A percentile compares a stretch with the other conserved stretches of the same genome.
Evolutionary conservation across 2,888 invertebrate genomes (phyloP).

Genomic region (Sphinx pinastri): DNA sequence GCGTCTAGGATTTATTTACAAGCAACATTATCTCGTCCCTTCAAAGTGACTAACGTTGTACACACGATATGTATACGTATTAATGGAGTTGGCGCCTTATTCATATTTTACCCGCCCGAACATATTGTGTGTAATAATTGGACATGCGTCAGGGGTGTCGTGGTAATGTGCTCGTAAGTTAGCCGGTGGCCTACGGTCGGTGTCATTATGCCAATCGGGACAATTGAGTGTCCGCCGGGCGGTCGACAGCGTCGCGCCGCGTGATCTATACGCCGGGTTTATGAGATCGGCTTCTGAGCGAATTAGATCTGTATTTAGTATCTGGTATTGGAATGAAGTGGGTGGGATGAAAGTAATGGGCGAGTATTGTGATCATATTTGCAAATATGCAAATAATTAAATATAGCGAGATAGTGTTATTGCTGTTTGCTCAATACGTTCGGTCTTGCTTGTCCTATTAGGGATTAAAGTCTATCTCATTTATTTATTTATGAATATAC

Average conservation of each 20-base stretch:
- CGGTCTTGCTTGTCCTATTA: no score
- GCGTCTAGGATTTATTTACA: conserved; percentile 74
- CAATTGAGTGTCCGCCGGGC: conserved; percentile 64
- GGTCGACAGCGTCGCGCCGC: conserved; percentile 47
- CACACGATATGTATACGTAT: conserved; percentile 63
- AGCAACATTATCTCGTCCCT: conserved; percentile 77
- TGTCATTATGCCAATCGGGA: conserved; percentile 79
- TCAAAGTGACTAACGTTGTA: conserved; percentile 68
- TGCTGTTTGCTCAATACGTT: no score
- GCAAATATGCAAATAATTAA: no score
- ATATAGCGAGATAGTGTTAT: no score
- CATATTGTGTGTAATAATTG: conserved; percentile 81
- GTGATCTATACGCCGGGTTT: conserved; percentile 72
- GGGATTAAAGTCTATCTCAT: no score
- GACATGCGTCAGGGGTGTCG: conserved; percentile 80
- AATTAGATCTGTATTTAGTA: conserved; percentile 1
- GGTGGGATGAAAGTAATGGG: not conserved
- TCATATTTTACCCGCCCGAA: conserved; percentile 77
- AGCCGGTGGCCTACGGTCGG: conserved; percentile 67
- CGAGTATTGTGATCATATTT: no score
- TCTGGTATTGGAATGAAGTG: not conserved
- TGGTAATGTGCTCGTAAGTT: conserved; percentile 78
- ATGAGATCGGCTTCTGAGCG: conserved; percentile 64
- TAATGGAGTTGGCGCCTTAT: conserved; percentile 68
- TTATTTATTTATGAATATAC: no score